Evolutionary conservation across 2,888 invertebrate genomes (phyloP).

Genomic region (Eupithecia pulchellata): DNA sequence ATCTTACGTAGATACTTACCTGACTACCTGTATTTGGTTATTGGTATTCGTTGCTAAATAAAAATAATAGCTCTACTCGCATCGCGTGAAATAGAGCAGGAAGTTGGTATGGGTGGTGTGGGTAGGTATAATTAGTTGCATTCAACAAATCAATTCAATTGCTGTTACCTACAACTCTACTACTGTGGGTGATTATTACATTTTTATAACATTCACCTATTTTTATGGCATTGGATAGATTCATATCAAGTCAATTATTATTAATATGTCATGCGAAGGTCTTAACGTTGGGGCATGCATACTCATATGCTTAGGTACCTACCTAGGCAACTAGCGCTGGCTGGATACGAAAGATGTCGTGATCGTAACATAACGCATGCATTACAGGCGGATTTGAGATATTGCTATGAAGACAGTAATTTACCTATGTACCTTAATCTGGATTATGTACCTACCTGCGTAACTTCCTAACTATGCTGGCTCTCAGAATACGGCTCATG

Average conservation of each 20-base stretch:
- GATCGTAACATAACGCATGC: no score
- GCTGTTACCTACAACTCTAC: constrained; percentile 12
- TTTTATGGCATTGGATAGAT: constrained; percentile 21
- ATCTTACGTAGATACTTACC: no score
- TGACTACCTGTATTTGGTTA: no score
- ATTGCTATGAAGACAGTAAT: background rate
- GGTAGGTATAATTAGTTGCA: constrained; percentile 14
- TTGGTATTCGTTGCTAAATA: no score
- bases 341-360: background rate
- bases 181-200: constrained; percentile 14
- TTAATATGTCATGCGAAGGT: constrained; percentile 30
- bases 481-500: no score
- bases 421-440: background rate
- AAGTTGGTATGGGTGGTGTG: no score
- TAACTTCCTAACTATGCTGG: no score
- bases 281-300: background rate
- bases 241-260: constrained; percentile 20
- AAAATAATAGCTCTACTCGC: no score
- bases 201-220: constrained; percentile 19
- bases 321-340: background rate
- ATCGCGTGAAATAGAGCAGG: constrained; percentile 18
- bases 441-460: no score
- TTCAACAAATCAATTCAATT: background rate
- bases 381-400: background rate
- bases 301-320: no score